Evolutionary conservation across 2,888 invertebrate species (phyloP).

Genomic region (Strigamia crassipes): DNA sequence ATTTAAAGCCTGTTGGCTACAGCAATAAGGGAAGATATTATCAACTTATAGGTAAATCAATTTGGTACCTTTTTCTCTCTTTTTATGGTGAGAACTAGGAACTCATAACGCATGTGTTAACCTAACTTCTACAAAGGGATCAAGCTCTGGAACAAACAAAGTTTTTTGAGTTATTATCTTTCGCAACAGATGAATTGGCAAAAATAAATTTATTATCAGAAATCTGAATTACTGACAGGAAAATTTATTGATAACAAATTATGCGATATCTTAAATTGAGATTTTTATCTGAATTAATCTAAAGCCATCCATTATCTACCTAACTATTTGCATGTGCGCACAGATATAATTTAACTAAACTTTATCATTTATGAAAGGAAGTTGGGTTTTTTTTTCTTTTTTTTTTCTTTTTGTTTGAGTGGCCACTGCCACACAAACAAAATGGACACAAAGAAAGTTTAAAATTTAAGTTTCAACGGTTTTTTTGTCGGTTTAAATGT

Average conservation of each 20-base stretch:
- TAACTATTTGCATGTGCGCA: not conserved
- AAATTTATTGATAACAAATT: constrained; percentile 29
- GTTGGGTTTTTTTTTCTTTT: too few species aligned
- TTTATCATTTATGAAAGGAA: not conserved
- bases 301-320: not conserved
- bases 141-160: not conserved
- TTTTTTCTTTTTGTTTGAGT: too few species aligned
- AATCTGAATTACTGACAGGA: constrained; percentile 12
- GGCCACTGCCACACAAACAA: too few species aligned
- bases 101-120: constrained; percentile 28
- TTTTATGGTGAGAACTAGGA: constrained; percentile 3
- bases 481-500: not conserved
- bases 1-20: not conserved
- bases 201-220: constrained; percentile 27
- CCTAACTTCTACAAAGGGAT: constrained; percentile 17
- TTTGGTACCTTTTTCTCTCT: not conserved
- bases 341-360: not conserved
- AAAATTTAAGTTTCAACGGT: not conserved
- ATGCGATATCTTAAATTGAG: not conserved
- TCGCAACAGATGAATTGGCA: not conserved
- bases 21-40: not conserved
- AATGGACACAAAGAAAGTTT: not conserved
- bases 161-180: not conserved
- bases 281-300: constrained; percentile 12
- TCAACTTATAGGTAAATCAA: not conserved